Evolutionary conservation across 2,113 vertebrate genomes (phyloP).

Genomic region (Lepus europaeus): DNA sequence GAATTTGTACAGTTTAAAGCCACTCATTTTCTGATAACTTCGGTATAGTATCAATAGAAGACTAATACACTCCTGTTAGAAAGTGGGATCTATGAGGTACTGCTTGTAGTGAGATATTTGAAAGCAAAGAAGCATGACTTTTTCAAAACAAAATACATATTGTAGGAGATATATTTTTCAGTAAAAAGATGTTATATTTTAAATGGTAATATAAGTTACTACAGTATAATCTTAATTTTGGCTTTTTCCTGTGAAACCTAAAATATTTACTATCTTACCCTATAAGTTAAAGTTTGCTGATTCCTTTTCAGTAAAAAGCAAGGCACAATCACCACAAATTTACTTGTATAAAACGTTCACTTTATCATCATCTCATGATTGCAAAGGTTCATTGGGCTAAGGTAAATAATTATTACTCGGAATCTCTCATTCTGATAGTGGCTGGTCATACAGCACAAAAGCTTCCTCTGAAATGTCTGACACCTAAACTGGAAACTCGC

Average conservation of each 20-base stretch:
- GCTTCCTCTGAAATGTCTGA: neutral
- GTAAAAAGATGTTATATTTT: slow-evolving; percentile 50
- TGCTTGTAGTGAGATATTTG: neutral
- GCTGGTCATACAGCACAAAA: neutral
- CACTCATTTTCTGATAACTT: too few relatives aligned
- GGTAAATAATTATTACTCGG: neutral
- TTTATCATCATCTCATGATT: neutral
- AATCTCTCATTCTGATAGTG: neutral
- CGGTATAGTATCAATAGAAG: too few relatives aligned
- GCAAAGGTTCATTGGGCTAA: neutral
- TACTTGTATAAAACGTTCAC: neutral
- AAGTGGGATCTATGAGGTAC: neutral
- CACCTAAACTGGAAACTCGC: neutral
- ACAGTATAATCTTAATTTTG: slow-evolving; percentile 28
- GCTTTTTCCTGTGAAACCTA: neutral
- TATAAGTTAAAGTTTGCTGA: neutral
- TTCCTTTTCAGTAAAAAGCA: neutral
- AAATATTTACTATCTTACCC: slow-evolving; percentile 15
- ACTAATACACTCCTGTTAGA: too few relatives aligned
- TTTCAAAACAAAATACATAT: neutral
- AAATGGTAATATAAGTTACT: slow-evolving; percentile 12
- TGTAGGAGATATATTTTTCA: neutral
- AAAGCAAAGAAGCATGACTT: neutral
- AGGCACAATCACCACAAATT: slow-evolving; percentile 14
- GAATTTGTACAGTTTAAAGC: too few relatives aligned